Conservation (phyloP, 2,113 vertebrate species). For the Fulica atra region DNA sequence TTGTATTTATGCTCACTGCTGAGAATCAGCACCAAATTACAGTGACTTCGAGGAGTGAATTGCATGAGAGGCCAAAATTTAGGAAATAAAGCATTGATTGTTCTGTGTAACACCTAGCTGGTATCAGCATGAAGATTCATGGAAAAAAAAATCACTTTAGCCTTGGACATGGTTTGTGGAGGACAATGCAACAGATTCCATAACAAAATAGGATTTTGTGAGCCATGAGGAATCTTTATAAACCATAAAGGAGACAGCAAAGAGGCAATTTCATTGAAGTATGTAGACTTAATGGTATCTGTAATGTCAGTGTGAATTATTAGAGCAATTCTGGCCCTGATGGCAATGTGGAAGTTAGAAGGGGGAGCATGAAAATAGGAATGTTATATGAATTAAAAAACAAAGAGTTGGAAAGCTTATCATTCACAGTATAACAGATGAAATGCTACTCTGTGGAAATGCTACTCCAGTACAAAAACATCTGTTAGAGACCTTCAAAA, state of each 20-base stretch:
- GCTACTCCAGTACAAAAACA: not conserved
- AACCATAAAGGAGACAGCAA: slow-evolving; percentile 68
- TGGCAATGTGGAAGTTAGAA: slow-evolving; percentile 6
- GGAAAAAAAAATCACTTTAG: slow-evolving; percentile 59
- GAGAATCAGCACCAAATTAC: not conserved
- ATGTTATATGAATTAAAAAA: slow-evolving; percentile 33
- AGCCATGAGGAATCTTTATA: slow-evolving; percentile 75
- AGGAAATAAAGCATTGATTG: not conserved
- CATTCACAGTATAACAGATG: not conserved
- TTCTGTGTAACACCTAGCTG: not conserved
- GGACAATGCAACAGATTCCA: slow-evolving; percentile 63
- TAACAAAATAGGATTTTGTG: slow-evolving; percentile 57
- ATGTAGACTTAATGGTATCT: slow-evolving; percentile 74
- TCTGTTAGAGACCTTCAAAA: slow-evolving; percentile 24
- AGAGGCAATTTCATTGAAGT: slow-evolving; percentile 72
- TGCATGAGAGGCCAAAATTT: not conserved
- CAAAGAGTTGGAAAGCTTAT: not conserved
- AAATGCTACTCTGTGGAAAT: slow-evolving; percentile 1
- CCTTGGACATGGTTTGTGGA: slow-evolving; percentile 69
- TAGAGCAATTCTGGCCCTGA: slow-evolving; percentile 68
- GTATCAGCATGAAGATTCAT: not conserved
- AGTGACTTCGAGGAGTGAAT: not conserved
- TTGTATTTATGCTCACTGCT: not conserved
- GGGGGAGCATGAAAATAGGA: slow-evolving; percentile 4
- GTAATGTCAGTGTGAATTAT: slow-evolving; percentile 75